Percentiles rank a stretch among this genome's conserved stretches.
Conservation (phyloP, 2,113 vertebrate species). For the Prunella fulvescens region DNA sequence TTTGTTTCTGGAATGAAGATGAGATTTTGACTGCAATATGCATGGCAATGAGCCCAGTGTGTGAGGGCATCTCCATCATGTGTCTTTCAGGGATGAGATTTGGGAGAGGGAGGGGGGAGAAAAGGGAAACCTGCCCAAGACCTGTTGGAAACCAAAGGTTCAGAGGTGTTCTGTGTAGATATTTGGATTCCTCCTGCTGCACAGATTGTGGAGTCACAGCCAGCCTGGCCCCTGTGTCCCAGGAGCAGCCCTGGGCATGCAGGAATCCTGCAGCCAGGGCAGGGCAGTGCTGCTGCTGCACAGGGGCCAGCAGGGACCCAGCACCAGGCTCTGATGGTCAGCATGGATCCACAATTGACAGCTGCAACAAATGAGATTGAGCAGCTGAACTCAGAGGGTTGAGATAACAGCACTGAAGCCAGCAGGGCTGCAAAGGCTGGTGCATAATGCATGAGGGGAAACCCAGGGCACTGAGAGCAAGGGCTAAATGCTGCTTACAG, state of each 20-base stretch:
- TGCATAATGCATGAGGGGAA: neutral
- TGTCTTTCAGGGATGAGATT: neutral
- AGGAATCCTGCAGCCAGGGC: neutral
- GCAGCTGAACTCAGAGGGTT: neutral
- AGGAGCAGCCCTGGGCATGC: neutral
- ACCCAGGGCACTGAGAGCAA: neutral
- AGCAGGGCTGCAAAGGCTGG: neutral
- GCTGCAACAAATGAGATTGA: neutral
- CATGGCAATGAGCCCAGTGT: neutral
- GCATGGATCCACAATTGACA: neutral
- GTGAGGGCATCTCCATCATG: neutral
- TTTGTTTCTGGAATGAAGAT: conserved; percentile 61
- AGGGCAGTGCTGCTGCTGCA: neutral
- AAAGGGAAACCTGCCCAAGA: neutral
- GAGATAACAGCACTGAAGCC: neutral
- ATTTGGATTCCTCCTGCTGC: neutral
- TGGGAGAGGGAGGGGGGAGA: neutral
- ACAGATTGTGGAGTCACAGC: neutral
- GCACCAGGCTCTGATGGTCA: neutral
- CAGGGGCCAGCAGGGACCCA: neutral
- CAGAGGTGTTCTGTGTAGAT: neutral
- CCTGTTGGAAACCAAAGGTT: neutral
- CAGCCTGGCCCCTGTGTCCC: neutral
- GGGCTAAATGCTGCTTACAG: neutral
- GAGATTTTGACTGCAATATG: conserved; percentile 8